Evolutionary conservation across 2,113 vertebrate genomes (phyloP).

Genomic region (Xerus inauris): DNA sequence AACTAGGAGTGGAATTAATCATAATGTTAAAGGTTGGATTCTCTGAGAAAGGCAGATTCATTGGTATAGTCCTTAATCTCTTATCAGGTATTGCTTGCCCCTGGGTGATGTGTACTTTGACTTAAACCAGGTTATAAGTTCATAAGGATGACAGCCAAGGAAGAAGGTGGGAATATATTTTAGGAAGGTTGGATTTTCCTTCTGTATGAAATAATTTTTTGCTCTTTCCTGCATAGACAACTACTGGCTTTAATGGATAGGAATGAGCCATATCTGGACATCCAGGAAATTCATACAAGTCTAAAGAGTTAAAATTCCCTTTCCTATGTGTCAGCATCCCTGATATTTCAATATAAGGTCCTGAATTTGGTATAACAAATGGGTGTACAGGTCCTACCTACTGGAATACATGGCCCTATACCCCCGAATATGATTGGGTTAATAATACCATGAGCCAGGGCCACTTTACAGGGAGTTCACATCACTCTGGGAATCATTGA

Average conservation of each 20-base stretch:
- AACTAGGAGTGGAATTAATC: neutral
- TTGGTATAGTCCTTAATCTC: neutral
- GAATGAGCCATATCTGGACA: neutral
- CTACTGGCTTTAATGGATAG: neutral
- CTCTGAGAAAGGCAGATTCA: neutral
- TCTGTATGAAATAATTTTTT: neutral
- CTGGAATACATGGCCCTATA: no score
- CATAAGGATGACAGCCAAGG: no score
- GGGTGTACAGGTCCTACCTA: no score
- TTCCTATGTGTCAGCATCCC: neutral
- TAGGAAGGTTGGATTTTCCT: neutral
- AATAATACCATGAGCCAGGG: no score
- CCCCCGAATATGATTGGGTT: no score
- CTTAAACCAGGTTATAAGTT: neutral
- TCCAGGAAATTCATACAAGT: neutral
- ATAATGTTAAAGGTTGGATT: neutral
- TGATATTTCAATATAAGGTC: neutral
- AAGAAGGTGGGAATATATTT: neutral
- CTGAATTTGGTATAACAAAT: neutral
- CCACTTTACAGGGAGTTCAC: no score
- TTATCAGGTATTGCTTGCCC: neutral
- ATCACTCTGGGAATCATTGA: no score
- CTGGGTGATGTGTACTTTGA: neutral
- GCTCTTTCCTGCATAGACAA: neutral
- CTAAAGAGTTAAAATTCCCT: neutral